A percentile compares a stretch with the other conserved stretches of the same genome.
Conservation (phyloP, 2,113 vertebrate genomes). For the Heterochromis multidens region DNA sequence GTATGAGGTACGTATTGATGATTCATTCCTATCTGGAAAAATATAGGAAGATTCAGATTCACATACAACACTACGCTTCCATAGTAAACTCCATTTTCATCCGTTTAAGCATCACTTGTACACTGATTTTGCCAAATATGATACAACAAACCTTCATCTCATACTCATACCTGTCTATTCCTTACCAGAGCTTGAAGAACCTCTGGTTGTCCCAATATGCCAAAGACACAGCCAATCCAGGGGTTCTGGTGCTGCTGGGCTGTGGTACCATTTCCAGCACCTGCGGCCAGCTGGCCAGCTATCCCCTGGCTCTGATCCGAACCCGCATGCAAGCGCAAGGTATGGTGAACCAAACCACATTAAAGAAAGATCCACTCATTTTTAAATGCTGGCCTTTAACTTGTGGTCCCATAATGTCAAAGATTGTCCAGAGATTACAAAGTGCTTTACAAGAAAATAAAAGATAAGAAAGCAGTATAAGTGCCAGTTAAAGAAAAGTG, state of each 20-base stretch:
- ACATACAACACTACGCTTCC: not conserved
- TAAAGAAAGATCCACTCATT: not conserved
- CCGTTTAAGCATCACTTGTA: not conserved
- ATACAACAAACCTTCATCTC: not conserved
- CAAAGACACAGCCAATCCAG: constrained; percentile 90
- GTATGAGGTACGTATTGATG: constrained; percentile 84
- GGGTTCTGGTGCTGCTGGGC: constrained; percentile 85
- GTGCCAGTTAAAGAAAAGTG: no score
- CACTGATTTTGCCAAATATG: not conserved
- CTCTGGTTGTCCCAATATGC: constrained; percentile 88
- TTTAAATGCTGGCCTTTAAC: not conserved
- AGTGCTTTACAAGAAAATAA: not conserved
- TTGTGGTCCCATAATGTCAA: not conserved
- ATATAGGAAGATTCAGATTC: not conserved
- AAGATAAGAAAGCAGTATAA: not conserved
- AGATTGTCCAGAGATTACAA: not conserved
- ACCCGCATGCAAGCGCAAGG: constrained; percentile 99
- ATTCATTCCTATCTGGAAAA: not conserved
- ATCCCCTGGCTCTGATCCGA: constrained; percentile 90
- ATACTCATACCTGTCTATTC: not conserved
- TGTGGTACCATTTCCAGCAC: constrained; percentile 94
- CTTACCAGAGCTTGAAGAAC: constrained; percentile 88
- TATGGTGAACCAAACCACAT: constrained; percentile 44
- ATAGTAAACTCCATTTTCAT: not conserved
- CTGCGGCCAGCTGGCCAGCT: constrained; percentile 95